These are phyloP conservation scores for Rachycentron canadum DNA, from an alignment of 2,797 vertebrate species.

Conservation along the genomic window DNA sequence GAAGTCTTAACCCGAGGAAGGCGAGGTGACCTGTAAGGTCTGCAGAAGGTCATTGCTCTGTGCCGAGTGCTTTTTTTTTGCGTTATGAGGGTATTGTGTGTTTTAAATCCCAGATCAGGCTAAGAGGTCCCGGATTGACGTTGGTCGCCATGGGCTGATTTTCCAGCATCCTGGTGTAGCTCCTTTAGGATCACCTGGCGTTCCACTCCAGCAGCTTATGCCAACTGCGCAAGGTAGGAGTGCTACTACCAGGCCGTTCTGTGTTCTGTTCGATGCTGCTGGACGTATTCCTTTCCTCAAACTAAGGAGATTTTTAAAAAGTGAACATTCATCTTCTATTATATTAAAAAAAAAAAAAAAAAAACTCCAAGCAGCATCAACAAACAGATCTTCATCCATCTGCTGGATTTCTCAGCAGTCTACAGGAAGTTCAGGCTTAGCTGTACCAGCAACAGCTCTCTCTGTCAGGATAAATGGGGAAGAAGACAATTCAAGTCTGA, in stretches of 20 bases:
- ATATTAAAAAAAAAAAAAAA: slow-evolving; percentile 42
- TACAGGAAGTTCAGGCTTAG: slow-evolving; percentile 80
- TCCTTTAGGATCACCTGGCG: slow-evolving; percentile 93
- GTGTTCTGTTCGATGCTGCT: slow-evolving; percentile 86
- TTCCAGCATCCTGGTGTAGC: slow-evolving; percentile 98
- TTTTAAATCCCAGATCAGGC: slow-evolving; percentile 98
- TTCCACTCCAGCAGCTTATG: slow-evolving; percentile 99
- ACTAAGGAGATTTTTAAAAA: slow-evolving; percentile 71
- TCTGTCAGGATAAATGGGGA: slow-evolving; percentile 77
- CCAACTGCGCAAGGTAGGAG: slow-evolving; percentile 99
- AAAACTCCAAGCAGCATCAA: slow-evolving; percentile 78
- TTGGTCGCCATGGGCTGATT: slow-evolving; percentile 99
- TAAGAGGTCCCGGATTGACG: slow-evolving; percentile 99
- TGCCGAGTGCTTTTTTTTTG: slow-evolving; percentile 84
- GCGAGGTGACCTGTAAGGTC: slow-evolving; percentile 84
- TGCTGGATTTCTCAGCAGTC: slow-evolving; percentile 79
- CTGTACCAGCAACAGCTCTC: slow-evolving; percentile 70
- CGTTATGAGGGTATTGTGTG: slow-evolving; percentile 92
- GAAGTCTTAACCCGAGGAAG: slow-evolving; percentile 83
- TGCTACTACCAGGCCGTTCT: slow-evolving; percentile 84
- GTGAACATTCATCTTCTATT: slow-evolving; percentile 71
- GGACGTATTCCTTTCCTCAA: slow-evolving; percentile 79
- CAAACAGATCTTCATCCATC: slow-evolving; percentile 78
- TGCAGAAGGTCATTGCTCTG: slow-evolving; percentile 84
- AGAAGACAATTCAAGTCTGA: slow-evolving; percentile 82